Percentiles rank a stretch among this genome's conserved stretches.
These are phyloP conservation scores for Sapajus apella DNA, from an alignment of 2,113 vertebrate genomes.

Conservation along the genomic window DNA sequence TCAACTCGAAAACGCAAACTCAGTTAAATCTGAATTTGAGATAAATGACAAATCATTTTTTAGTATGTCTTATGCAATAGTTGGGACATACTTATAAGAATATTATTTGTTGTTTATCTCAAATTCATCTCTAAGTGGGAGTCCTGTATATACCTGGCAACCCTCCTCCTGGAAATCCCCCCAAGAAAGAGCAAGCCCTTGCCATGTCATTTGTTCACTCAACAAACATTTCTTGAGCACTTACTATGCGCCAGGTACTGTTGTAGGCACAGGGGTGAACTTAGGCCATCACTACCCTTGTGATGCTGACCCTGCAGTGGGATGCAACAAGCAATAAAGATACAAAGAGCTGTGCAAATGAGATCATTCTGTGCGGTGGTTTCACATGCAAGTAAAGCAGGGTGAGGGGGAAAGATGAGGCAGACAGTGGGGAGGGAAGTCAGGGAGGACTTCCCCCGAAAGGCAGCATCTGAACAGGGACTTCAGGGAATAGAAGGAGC, in stretches of 20 bases:
- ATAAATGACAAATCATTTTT: not conserved
- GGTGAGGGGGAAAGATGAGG: not conserved
- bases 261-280: not conserved
- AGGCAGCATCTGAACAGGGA: not conserved
- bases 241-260: not conserved
- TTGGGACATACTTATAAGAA: not conserved
- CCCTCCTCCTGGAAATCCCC: not conserved
- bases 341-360: not conserved
- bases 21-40: not conserved
- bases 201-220: not conserved
- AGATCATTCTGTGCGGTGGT: not conserved
- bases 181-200: not conserved
- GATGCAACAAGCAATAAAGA: not conserved
- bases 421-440: not conserved
- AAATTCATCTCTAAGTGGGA: not conserved
- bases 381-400: not conserved
- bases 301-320: not conserved
- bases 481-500: not conserved
- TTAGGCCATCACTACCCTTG: accelerated
- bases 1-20: not conserved
- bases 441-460: not conserved
- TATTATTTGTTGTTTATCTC: not conserved
- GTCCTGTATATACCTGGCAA: not conserved
- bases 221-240: not conserved
- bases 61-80: not conserved